A percentile compares a stretch with the other conserved stretches of the same genome.
Conservation (phyloP, 2,797 vertebrate genomes). For the Sebastes vulpes region DNA sequence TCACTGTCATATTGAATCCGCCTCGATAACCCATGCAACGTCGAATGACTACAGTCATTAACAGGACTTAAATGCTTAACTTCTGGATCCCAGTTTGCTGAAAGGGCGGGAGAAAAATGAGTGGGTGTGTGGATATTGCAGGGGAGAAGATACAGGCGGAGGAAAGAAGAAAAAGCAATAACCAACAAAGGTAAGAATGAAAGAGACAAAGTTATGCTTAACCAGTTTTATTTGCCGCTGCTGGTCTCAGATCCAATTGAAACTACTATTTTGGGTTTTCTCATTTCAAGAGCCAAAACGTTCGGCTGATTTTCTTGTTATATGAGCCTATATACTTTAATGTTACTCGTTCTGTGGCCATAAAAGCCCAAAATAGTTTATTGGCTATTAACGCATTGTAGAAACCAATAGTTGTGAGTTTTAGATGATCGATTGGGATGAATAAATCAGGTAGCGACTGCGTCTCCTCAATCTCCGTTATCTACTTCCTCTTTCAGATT, state of each 20-base stretch:
- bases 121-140: background rate
- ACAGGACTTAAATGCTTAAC: conserved; percentile 45
- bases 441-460: conserved; percentile 65
- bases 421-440: conserved; percentile 64
- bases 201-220: conserved; percentile 5
- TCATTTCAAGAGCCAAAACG: conserved; percentile 31
- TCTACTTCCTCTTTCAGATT: conserved; percentile 78
- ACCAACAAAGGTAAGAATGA: background rate
- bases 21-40: conserved; percentile 29
- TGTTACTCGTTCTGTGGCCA: conserved; percentile 24
- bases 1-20: conserved; percentile 34
- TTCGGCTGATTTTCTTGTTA: conserved; percentile 35
- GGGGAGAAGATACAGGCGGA: background rate
- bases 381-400: conserved; percentile 31
- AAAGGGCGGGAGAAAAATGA: background rate
- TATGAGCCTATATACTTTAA: conserved; percentile 10
- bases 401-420: conserved; percentile 47
- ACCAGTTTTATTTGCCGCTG: conserved; percentile 32
- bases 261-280: conserved; percentile 50
- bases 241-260: conserved; percentile 15
- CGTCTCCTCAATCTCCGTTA: conserved; percentile 68
- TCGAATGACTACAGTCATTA: conserved; percentile 52
- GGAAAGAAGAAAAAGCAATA: background rate
- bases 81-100: conserved; percentile 21
- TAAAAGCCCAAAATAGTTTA: conserved; percentile 49